A percentile compares a stretch with the other conserved stretches of the same genome.
These are phyloP conservation scores for Sycophila texana DNA, from an alignment of 2,888 invertebrate species.

Conservation along the genomic window DNA sequence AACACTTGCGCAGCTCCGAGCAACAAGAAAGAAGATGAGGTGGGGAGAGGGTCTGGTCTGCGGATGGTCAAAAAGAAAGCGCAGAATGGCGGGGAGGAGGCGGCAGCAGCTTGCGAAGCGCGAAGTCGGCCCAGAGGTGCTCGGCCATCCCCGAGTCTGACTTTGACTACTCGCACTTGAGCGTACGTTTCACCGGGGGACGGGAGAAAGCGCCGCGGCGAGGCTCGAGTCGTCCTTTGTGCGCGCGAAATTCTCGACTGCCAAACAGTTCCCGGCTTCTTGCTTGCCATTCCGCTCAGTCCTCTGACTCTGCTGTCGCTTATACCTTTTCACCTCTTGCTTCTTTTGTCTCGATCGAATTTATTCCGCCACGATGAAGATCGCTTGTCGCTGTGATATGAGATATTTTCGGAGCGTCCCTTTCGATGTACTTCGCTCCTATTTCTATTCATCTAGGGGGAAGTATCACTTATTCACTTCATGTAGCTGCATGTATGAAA, in stretches of 20 bases:
- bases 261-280: slow-evolving; percentile 25
- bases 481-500: too few relatives aligned
- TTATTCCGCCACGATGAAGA: not conserved
- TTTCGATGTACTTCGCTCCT: too few relatives aligned
- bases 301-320: not conserved
- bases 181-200: slow-evolving; percentile 35
- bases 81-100: not conserved
- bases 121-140: not conserved
- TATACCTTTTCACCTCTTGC: not conserved
- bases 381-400: not conserved
- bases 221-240: slow-evolving; percentile 51
- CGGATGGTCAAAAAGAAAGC: not conserved
- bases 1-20: not conserved
- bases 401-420: too few relatives aligned
- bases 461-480: too few relatives aligned
- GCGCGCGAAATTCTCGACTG: not conserved
- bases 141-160: slow-evolving; percentile 29
- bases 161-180: slow-evolving; percentile 53
- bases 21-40: slow-evolving; percentile 6
- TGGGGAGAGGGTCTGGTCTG: not conserved
- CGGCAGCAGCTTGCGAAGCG: not conserved
- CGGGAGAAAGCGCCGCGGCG: slow-evolving; percentile 26
- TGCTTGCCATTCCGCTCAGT: slow-evolving; percentile 30
- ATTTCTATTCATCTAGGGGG: too few relatives aligned
- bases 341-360: not conserved